Conservation (phyloP, 37 sponge, comb jelly and placozoan genomes). For the Bolinopsis microptera region DNA sequence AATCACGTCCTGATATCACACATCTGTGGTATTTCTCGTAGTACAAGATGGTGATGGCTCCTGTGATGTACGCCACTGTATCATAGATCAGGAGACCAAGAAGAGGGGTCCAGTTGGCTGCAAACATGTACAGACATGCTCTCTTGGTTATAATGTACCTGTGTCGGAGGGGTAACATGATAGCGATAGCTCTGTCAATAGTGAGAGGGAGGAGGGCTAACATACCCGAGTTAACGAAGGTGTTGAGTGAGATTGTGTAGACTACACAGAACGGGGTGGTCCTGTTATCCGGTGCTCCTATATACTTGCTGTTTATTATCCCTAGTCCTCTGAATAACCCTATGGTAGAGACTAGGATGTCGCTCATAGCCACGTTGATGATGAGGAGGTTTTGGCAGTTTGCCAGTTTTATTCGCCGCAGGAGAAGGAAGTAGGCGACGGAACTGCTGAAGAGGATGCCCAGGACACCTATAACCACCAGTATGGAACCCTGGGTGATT, state of each 20-base stretch:
- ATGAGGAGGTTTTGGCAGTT: slow-evolving; percentile 3
- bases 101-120: not conserved
- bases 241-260: not conserved
- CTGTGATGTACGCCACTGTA: not conserved
- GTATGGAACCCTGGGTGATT: not conserved
- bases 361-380: not conserved
- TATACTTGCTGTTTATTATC: not conserved
- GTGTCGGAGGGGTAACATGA: not conserved
- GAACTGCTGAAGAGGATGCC: not conserved
- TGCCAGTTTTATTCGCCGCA: not conserved
- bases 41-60: not conserved
- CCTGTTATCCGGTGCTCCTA: not conserved
- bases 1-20: not conserved
- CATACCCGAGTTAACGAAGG: not conserved
- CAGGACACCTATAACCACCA: not conserved
- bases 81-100: not conserved
- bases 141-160: not conserved
- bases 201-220: slow-evolving; percentile 10
- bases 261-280: not conserved
- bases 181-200: not conserved
- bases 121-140: not conserved
- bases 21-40: not conserved
- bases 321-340: not conserved
- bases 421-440: not conserved
- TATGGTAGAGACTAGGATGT: not conserved